These are phyloP conservation scores for Zaprionus tsacasi DNA, from an alignment of 1,140 invertebrate genomes.

Conservation along the genomic window DNA sequence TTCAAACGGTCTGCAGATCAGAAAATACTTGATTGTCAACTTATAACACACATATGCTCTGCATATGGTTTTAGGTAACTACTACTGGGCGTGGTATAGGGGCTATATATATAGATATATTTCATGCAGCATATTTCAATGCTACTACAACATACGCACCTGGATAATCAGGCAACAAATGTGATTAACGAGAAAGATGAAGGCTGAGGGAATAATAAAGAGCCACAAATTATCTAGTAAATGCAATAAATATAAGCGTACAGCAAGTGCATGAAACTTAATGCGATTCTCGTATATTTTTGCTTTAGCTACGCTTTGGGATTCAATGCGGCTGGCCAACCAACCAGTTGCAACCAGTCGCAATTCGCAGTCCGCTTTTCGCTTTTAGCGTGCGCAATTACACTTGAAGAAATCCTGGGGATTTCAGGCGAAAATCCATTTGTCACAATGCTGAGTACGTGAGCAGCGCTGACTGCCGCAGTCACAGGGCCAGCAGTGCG, in stretches of 20 bases:
- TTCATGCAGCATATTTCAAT: not conserved
- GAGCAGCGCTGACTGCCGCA: slow-evolving; percentile 57
- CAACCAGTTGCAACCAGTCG: slow-evolving; percentile 14
- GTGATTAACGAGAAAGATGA: not conserved
- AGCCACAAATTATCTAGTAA: slow-evolving; percentile 59
- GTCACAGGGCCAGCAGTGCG: slow-evolving; percentile 63
- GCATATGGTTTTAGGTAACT: not conserved
- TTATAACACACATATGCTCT: slow-evolving; percentile 1
- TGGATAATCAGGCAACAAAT: slow-evolving; percentile 32
- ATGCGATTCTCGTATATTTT: slow-evolving; percentile 51
- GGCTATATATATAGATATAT: not conserved
- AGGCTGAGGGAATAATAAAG: not conserved
- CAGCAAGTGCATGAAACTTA: slow-evolving; percentile 66
- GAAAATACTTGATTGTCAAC: not conserved
- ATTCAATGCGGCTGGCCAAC: slow-evolving; percentile 27
- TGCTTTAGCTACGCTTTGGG: slow-evolving; percentile 11
- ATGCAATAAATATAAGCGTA: slow-evolving; percentile 56
- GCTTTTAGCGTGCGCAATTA: slow-evolving; percentile 79
- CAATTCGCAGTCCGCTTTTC: slow-evolving; percentile 65
- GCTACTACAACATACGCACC: slow-evolving; percentile 21
- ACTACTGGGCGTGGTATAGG: not conserved
- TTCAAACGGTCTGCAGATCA: not conserved
- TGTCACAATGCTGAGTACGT: slow-evolving; percentile 81
- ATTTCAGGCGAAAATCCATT: slow-evolving; percentile 81
- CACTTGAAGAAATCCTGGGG: slow-evolving; percentile 81